Evolutionary conservation across 2,113 vertebrate species (phyloP).

Genomic region (Mesoclemmys tuberculata): DNA sequence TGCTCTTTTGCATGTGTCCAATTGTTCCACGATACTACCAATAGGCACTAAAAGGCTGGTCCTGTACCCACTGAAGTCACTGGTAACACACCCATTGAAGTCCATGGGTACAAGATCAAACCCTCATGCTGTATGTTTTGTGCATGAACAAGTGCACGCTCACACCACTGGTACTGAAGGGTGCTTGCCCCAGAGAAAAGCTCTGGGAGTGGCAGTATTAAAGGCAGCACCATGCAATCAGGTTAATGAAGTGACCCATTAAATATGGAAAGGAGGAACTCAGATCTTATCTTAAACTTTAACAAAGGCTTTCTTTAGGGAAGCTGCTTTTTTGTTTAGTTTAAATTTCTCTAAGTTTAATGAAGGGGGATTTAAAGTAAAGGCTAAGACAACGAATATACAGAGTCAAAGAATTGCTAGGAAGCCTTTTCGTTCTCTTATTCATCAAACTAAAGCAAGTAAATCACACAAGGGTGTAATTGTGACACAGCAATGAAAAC

Average conservation of each 20-base stretch:
- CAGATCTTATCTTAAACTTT: too few species aligned
- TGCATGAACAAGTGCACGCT: too few species aligned
- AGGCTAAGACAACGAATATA: neutral
- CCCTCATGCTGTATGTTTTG: too few species aligned
- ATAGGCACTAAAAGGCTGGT: neutral
- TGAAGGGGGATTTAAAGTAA: neutral
- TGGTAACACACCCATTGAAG: too few species aligned
- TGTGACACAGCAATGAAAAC: neutral
- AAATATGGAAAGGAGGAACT: too few species aligned
- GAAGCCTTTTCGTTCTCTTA: neutral
- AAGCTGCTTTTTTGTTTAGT: neutral
- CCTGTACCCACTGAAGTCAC: neutral
- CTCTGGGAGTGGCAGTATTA: too few species aligned
- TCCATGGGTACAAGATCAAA: too few species aligned
- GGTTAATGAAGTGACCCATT: too few species aligned
- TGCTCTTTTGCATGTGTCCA: neutral
- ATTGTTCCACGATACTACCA: neutral
- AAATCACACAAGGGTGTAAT: neutral
- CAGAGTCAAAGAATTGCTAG: neutral
- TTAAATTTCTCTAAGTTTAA: neutral
- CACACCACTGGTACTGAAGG: too few species aligned
- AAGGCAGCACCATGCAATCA: too few species aligned
- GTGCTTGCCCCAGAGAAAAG: too few species aligned
- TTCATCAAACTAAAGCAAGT: neutral
- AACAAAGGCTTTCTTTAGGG: neutral